A percentile compares a stretch with the other conserved stretches of the same genome.
These are phyloP conservation scores for Cladopsammia gracilis DNA, from an alignment of 64 coral and sea anemone species.

Conservation along the genomic window DNA sequence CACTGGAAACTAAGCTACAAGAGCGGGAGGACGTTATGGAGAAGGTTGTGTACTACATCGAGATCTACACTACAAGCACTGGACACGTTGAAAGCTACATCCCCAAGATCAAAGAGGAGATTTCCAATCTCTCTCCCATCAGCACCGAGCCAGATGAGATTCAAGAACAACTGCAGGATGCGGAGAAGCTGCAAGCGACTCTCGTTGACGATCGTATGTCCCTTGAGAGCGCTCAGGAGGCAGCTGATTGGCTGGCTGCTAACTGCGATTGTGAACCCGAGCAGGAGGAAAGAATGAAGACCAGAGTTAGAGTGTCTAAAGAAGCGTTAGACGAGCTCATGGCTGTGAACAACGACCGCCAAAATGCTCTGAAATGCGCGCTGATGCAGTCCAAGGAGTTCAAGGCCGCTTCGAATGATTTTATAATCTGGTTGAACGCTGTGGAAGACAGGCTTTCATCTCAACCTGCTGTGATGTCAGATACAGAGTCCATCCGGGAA, in stretches of 20 bases:
- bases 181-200: constrained; percentile 56
- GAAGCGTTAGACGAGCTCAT: constrained; percentile 82
- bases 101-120: constrained; percentile 60
- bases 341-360: constrained; percentile 70
- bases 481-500: constrained; percentile 73
- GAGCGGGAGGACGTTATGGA: constrained; percentile 78
- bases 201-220: constrained; percentile 72
- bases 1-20: constrained; percentile 57
- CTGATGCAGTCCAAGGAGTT: constrained; percentile 88
- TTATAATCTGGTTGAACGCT: constrained; percentile 84
- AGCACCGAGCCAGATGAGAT: constrained; percentile 80
- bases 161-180: constrained; percentile 71
- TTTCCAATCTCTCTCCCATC: constrained; percentile 58
- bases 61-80: constrained; percentile 59
- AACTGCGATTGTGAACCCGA: constrained; percentile 79
- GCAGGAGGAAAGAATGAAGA: constrained; percentile 44
- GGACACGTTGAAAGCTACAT: constrained; percentile 67
- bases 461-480: constrained; percentile 76
- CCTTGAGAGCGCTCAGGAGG: constrained; percentile 83
- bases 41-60: constrained; percentile 65
- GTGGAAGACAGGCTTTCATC: constrained; percentile 83
- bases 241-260: constrained; percentile 74
- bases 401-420: constrained; percentile 84
- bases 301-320: constrained; percentile 37
- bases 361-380: constrained; percentile 79